Percentiles rank a stretch among this genome's conserved stretches.
These are phyloP conservation scores for Melieria crassipennis DNA, from an alignment of 2,888 invertebrate genomes.

Conservation along the genomic window DNA sequence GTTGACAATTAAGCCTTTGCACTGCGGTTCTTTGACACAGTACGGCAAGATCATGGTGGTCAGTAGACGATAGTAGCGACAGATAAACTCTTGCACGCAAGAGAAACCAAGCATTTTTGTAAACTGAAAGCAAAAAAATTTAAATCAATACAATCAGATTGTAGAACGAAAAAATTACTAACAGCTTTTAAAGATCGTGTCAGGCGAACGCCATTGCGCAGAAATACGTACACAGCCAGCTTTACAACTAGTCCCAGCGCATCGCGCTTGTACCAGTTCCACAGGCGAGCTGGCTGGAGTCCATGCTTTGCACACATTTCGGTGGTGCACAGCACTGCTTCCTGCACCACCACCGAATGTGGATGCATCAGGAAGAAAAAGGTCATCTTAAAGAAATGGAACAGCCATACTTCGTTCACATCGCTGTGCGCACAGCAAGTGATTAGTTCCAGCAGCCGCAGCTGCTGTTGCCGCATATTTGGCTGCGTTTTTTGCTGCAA, in stretches of 20 bases:
- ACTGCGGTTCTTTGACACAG: constrained; percentile 67
- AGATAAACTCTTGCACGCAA: constrained; percentile 75
- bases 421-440: constrained; percentile 43
- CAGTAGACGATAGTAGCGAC: constrained; percentile 75
- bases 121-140: constrained; percentile 57
- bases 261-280: constrained; percentile 64
- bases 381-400: constrained; percentile 61
- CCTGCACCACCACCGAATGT: constrained; percentile 57
- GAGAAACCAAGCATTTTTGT: constrained; percentile 76
- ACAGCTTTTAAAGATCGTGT: constrained; percentile 56
- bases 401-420: constrained; percentile 57
- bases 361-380: constrained; percentile 59
- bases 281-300: constrained; percentile 57
- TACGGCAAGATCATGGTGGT: constrained; percentile 73
- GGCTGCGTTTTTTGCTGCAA: constrained; percentile 2
- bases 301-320: constrained; percentile 59
- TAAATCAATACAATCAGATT: neutral
- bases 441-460: constrained; percentile 48
- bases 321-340: constrained; percentile 57
- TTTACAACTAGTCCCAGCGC: constrained; percentile 57
- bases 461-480: constrained; percentile 41
- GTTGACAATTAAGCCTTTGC: constrained; percentile 69
- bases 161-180: constrained; percentile 35
- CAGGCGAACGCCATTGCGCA: constrained; percentile 55
- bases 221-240: constrained; percentile 54